Evolutionary conservation across 2,797 vertebrate genomes (phyloP), one percentile per base, ranked within the genome.

Genomic region (Mus caroli): DNA sequence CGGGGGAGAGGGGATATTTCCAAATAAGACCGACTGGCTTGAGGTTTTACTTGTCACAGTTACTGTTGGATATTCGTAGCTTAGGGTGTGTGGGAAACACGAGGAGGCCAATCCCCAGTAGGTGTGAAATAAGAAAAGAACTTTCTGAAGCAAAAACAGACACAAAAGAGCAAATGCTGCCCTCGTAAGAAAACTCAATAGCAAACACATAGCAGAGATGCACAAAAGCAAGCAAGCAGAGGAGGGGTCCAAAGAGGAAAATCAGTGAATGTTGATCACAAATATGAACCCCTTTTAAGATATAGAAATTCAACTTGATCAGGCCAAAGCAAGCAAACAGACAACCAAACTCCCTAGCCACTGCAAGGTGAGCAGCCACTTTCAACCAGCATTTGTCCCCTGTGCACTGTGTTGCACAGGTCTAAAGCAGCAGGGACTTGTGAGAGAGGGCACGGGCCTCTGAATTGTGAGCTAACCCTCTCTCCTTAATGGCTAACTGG

Each of bases 201-300:
- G 56, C 26, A 89, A 75, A 83, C 37, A 86, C 83, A 83, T 50
- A 96, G 10, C 28, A 88, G 71, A 89, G 31, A 82, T 56, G 37
- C 14, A 43, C 64, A 37, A 62, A 77, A 89, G 50, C 83, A 58
- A 83, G 50, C 82, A 58, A 83, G 78, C 10, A 8, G 50, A 50
- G 50, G n/a, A 37, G 22, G 62, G 56, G n/a, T 92, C 19, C 40
- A 77, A 54, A 60, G 31, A 34, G 64, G 14, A 67, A n/a, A 46
- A 24, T 75, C 58, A 91, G 54, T 67, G 75, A 67, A 91, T 84
- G 60, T 60, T 76, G 79, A 62, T 60, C 73, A 93, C 62, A 91
- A 50, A 71, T 79, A 56, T n/a, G 26, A 89, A 50, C 73, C 58
- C 37, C 26, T 67, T 95, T 77, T 46, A 91, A 92, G 77, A 43